These are phyloP conservation scores for Cottus gobio DNA, from an alignment of 2,113 vertebrate genomes.

Conservation along the genomic window DNA sequence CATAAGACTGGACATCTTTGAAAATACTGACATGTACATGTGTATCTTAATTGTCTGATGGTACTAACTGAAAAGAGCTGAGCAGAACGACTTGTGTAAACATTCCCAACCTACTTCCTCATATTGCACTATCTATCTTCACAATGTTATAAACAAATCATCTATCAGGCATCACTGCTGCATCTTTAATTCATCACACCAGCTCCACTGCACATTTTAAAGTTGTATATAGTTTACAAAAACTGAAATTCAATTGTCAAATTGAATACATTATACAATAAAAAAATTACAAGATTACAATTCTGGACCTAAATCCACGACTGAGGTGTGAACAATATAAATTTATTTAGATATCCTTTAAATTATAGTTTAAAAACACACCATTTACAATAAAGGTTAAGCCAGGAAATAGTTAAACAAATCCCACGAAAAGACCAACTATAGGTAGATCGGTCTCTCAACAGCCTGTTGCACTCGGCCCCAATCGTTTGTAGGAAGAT, in stretches of 20 bases:
- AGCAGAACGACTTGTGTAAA: constrained; percentile 44
- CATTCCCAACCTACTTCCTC: constrained; percentile 43
- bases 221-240: constrained; percentile 7
- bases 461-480: not conserved
- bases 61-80: constrained; percentile 18
- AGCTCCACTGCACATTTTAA: not conserved
- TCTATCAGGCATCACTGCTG: not conserved
- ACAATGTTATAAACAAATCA: constrained; percentile 51
- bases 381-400: not conserved
- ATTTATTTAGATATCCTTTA: constrained; percentile 9
- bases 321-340: constrained; percentile 10
- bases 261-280: not conserved
- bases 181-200: constrained; percentile 13
- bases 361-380: not conserved
- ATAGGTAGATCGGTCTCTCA: not conserved
- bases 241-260: not conserved
- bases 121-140: constrained; percentile 38
- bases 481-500: not conserved
- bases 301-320: not conserved
- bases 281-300: not conserved
- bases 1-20: constrained; percentile 19
- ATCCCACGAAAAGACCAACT: constrained; percentile 4
- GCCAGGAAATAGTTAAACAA: not conserved
- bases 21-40: constrained; percentile 14
- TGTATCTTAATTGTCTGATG: constrained; percentile 9